These are phyloP conservation scores for Ooceraea biroi DNA, from an alignment of 1,140 invertebrate genomes.

Conservation along the genomic window DNA sequence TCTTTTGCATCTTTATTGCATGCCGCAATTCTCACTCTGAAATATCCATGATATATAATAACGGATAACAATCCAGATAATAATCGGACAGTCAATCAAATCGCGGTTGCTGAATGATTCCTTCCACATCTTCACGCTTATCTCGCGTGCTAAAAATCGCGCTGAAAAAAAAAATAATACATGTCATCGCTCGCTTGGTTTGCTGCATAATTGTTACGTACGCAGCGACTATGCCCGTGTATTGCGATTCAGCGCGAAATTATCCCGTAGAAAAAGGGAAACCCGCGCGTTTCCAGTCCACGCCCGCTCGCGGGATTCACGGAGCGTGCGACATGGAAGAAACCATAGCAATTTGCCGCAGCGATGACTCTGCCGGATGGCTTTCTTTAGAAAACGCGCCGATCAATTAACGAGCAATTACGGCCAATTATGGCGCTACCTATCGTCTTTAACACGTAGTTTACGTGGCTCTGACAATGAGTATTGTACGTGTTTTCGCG, in stretches of 20 bases:
- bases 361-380: slow-evolving; percentile 54
- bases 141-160: neutral
- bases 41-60: neutral
- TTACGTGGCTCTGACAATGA: slow-evolving; percentile 16
- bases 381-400: slow-evolving; percentile 80
- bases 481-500: no score
- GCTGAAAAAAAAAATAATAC: neutral
- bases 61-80: neutral
- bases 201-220: neutral
- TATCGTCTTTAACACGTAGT: slow-evolving; percentile 69
- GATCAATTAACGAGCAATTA: slow-evolving; percentile 80
- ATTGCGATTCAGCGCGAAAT: slow-evolving; percentile 6
- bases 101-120: slow-evolving; percentile 1
- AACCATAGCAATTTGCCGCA: slow-evolving; percentile 60
- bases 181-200: slow-evolving; percentile 2
- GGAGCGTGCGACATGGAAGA: slow-evolving; percentile 50
- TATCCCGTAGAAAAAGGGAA: slow-evolving; percentile 22
- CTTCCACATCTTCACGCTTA: neutral
- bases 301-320: slow-evolving; percentile 35
- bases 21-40: neutral
- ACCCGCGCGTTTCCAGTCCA: slow-evolving; percentile 23
- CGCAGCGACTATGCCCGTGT: slow-evolving; percentile 21
- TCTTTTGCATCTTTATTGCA: slow-evolving; percentile 6
- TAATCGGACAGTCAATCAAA: slow-evolving; percentile 12
- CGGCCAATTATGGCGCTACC: slow-evolving; percentile 67